Evolutionary conservation across 2,113 vertebrate genomes (phyloP), one percentile per base, ranked within the genome.

Genomic region (Mobula hypostoma): DNA sequence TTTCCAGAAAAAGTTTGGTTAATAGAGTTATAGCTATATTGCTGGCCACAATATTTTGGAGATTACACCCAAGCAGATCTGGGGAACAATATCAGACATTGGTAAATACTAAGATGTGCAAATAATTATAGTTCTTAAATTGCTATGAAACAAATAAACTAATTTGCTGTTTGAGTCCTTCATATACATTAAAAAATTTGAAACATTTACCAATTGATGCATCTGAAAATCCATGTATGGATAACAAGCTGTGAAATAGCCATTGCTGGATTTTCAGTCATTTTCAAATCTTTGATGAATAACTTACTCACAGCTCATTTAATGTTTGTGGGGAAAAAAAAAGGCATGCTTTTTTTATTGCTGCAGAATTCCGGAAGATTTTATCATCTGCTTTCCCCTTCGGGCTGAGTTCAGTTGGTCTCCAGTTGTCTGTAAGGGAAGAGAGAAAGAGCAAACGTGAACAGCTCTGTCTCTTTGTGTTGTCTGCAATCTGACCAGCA

Each of bases 401-500:
- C 14, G 66, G 85, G 85, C 85, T 66, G n/a, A 19, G 61, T 32
- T 90, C n/a, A 17, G 66, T 36, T 32, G 32, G n/a, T 90, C 61
- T 90, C 29, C 85, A 32, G 3, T 66, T 15, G 85, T n/a, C 85
- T 90, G 14, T 32, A 7, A 19, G 85, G 85, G 29, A 68, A 27
- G 32, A 90, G 85, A 68, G 85, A 36, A 32, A 32, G 63, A 66
- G 17, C 29, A 90, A 48, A 19, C 14, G 6, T 63, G n/a, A 61
- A 68, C 58, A 90, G 32, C 85, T 29, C 2, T 66, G 61, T 63
- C 85, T 68, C 61, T 90, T 90, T 66, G 58, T 32, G 61, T 90
- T 90, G 85, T 66, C 61, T 32, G 85, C 61, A 90, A 12, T 32
- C n/a, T 90, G 85, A 90, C 61, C 61, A 90, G 14, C 85, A 90